Evolutionary conservation across 1,140 invertebrate genomes (phyloP).

Genomic region (Papilio dardanus): DNA sequence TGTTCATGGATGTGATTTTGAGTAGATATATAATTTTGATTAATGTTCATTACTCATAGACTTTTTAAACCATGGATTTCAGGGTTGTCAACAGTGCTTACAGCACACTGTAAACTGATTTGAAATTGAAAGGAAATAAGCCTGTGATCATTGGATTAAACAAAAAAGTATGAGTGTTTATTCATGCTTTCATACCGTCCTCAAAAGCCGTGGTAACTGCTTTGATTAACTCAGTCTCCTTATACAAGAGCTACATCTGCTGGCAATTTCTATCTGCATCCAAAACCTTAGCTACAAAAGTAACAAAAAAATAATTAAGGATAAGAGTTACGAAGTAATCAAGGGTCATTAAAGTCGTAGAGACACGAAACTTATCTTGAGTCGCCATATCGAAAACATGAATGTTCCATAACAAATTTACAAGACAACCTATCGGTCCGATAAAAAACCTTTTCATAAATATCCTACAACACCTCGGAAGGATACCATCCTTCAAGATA

Average conservation of each 20-base stretch:
- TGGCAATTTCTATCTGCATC: background rate
- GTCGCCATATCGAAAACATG: slow-evolving; percentile 40
- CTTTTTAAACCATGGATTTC: background rate
- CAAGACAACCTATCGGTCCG: slow-evolving; percentile 45
- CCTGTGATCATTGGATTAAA: too few relatives aligned
- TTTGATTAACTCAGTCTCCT: background rate
- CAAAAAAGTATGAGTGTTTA: background rate
- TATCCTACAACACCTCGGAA: slow-evolving; percentile 52
- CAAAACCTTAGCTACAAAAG: background rate
- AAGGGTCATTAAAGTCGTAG: background rate
- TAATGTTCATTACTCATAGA: background rate
- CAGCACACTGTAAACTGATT: too few relatives aligned
- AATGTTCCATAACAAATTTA: slow-evolving; percentile 46
- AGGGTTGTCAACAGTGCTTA: background rate
- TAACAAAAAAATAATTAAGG: background rate
- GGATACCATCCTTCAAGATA: slow-evolving; percentile 53
- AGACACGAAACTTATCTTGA: slow-evolving; percentile 40
- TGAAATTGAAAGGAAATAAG: too few relatives aligned
- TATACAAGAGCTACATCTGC: background rate
- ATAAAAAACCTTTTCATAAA: slow-evolving; percentile 60
- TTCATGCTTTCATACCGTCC: background rate
- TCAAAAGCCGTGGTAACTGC: background rate
- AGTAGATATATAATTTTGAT: background rate
- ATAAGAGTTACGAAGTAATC: background rate
- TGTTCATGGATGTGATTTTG: background rate